A percentile compares a stretch with the other conserved stretches of the same genome.
Conservation (phyloP, 2,797 vertebrate genomes). For the Pygocentrus nattereri region DNA sequence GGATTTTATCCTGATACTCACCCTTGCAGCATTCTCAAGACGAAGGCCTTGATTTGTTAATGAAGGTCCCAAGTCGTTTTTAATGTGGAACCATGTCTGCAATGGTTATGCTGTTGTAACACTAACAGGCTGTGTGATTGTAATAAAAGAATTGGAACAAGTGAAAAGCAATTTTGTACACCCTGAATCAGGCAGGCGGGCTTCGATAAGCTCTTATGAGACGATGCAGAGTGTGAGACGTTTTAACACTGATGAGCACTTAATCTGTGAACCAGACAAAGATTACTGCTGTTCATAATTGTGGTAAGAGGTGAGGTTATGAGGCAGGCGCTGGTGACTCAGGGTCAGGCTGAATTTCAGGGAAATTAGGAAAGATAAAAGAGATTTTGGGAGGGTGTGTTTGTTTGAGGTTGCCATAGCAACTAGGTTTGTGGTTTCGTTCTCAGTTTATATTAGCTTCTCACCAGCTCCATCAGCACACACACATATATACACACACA, state of each 20-base stretch:
- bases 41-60: not conserved
- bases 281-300: not conserved
- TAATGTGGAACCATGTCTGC: too few relatives aligned
- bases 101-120: not conserved
- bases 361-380: conserved; percentile 36
- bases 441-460: conserved; percentile 15
- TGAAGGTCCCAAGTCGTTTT: not conserved
- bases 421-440: conserved; percentile 26
- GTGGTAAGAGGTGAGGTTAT: not conserved
- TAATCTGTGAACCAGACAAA: not conserved
- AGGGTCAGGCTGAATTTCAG: conserved; percentile 19
- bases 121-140: not conserved
- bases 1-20: not conserved
- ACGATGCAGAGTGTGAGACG: not conserved
- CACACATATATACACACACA: not conserved
- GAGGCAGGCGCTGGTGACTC: not conserved
- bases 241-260: not conserved
- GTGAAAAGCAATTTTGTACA: not conserved
- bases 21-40: not conserved
- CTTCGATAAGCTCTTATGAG: not conserved
- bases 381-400: conserved; percentile 12
- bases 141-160: not conserved
- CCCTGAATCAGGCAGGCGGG: not conserved
- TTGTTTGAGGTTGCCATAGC: conserved; percentile 28
- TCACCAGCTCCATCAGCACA: conserved; percentile 11